Evolutionary conservation across 2,113 vertebrate species (phyloP), one percentile per base, ranked within the genome.

Genomic region (Symphodus melops): DNA sequence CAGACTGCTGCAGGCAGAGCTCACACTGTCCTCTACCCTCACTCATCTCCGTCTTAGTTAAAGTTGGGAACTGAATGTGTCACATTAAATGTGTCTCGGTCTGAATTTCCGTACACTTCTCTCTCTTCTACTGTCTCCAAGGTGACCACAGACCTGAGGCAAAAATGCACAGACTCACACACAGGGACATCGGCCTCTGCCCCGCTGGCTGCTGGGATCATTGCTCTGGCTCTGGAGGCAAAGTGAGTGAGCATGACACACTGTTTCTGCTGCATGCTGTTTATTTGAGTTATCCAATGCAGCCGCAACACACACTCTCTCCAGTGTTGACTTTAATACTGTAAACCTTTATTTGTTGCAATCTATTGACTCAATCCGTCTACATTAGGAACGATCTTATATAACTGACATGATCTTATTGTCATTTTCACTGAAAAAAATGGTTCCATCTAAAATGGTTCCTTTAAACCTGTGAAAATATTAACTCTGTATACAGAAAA

Each of bases 81-180:
- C 41, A 61, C 53, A 53, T 79, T 80, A 68, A 67, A 48, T 69
- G 21, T 68, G 23, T 79, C 42, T 73, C 37, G 19, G 17, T 54
- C 41, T 19, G 4, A 73, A 63, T 65, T 48, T 72, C 42, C 72
- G 9, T 68, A 28, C 41, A 10, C 25, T 16, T 58, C 37, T 53
- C 37, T 65, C 44, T 66, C 19, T 55, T 33, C 60, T 71, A 52
- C 64, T 44, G 33, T 77, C 68, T 86, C 62, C 75, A 82, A 94
- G 94, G 94, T 94, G 83, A 94, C 94, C 65, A 94, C 94, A 4
- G 94, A 94, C 87, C 53, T 94, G 54, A 91, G 93, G 83, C 92
- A 94, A 61, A 93, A 93, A 72, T 94, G 93, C 71, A 94, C 93
- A 14, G 93, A 94, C 72, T 91, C 92, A 28, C 94, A 94, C 86